Evolutionary conservation across 2,113 vertebrate genomes (phyloP).

Genomic region (Rafetus swinhoei): DNA sequence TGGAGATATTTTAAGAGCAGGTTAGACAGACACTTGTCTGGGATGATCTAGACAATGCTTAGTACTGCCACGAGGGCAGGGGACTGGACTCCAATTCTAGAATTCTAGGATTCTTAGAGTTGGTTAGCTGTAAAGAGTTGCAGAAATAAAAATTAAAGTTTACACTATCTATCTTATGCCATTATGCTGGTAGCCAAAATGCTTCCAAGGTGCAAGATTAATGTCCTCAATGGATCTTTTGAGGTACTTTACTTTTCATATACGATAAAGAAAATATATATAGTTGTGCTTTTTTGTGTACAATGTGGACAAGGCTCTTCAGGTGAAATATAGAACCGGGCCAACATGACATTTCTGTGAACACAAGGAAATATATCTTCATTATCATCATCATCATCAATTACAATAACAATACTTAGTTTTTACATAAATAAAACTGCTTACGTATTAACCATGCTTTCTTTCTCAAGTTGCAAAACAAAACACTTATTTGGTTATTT

Average conservation of each 20-base stretch:
- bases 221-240: not conserved
- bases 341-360: not conserved
- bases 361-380: not conserved
- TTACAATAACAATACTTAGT: not conserved
- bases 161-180: not conserved
- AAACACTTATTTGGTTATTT: not conserved
- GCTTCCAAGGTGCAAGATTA: not conserved
- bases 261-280: not conserved
- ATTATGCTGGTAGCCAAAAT: not conserved
- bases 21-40: too few species aligned
- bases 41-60: too few species aligned
- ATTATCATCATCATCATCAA: not conserved
- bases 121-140: not conserved
- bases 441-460: not conserved
- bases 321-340: not conserved
- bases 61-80: too few species aligned
- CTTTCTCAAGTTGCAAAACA: slow-evolving; percentile 20
- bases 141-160: not conserved
- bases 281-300: not conserved
- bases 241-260: not conserved
- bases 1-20: too few species aligned
- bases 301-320: not conserved
- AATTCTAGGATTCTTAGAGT: not conserved
- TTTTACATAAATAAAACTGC: slow-evolving; percentile 1
- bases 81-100: too few species aligned